Conservation (phyloP, 2,113 vertebrate species). For the Setophaga coronata region DNA sequence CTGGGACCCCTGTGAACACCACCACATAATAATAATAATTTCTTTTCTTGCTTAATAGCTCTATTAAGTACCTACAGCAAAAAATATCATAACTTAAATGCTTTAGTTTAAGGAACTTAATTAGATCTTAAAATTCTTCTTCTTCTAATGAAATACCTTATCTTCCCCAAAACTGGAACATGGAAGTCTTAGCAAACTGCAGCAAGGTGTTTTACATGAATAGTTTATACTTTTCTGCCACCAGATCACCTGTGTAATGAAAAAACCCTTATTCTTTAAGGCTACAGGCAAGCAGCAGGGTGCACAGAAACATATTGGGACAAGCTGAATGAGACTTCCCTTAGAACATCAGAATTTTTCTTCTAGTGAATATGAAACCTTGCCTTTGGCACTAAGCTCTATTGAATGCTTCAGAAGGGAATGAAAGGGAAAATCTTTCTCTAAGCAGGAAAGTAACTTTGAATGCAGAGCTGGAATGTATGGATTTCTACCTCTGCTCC, state of each 20-base stretch:
- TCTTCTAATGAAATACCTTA: neutral
- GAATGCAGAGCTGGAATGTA: neutral
- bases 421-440: conserved; percentile 8
- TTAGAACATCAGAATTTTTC: neutral
- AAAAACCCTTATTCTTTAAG: neutral
- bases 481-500: neutral
- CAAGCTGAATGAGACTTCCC: neutral
- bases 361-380: neutral
- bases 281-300: neutral
- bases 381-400: conserved; percentile 33
- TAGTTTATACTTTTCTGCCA: neutral
- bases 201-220: neutral
- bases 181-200: neutral
- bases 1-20: too few relatives aligned
- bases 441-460: neutral
- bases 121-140: neutral
- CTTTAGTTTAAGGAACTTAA: neutral
- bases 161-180: neutral
- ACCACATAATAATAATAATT: neutral
- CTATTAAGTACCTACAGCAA: neutral
- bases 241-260: neutral
- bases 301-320: neutral
- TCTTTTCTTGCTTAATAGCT: neutral
- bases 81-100: neutral
- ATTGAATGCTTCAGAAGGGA: conserved; percentile 5